These are phyloP conservation scores for Periparus ater DNA, from an alignment of 2,797 vertebrate species.

Conservation along the genomic window DNA sequence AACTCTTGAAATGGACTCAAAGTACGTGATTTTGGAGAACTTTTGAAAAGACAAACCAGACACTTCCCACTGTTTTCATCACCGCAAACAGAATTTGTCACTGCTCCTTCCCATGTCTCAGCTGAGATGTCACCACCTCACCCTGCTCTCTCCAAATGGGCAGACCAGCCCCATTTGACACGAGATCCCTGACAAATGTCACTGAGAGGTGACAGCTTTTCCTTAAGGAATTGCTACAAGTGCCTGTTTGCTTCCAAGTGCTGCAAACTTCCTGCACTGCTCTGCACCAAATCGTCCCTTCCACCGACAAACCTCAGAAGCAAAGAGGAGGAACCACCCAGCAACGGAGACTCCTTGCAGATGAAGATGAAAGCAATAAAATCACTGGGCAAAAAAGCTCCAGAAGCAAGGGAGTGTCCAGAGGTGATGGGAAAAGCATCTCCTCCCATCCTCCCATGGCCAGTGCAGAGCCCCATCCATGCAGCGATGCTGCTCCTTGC, in stretches of 20 bases:
- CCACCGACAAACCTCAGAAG: background rate
- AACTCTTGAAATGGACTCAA: background rate
- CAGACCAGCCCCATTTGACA: background rate
- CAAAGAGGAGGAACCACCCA: background rate
- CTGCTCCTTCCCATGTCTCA: background rate
- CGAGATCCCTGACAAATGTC: background rate
- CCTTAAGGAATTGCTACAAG: background rate
- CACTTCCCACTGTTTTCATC: background rate
- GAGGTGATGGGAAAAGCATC: background rate
- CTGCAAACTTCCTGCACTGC: background rate
- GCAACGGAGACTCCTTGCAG: background rate
- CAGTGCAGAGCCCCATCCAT: background rate
- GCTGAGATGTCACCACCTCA: background rate
- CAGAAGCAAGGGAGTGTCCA: background rate
- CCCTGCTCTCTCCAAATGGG: background rate
- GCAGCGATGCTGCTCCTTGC: rapidly evolving
- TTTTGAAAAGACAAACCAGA: background rate
- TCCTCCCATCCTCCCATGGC: rapidly evolving
- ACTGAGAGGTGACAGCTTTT: background rate
- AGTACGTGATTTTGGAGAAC: background rate
- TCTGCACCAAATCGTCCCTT: rapidly evolving
- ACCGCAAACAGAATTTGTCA: background rate
- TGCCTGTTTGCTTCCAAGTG: background rate
- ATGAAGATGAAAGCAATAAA: background rate
- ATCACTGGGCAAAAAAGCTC: background rate